Conservation (phyloP, 64 coral and sea anemone genomes). For the Catalaphyllia jardinei region DNA sequence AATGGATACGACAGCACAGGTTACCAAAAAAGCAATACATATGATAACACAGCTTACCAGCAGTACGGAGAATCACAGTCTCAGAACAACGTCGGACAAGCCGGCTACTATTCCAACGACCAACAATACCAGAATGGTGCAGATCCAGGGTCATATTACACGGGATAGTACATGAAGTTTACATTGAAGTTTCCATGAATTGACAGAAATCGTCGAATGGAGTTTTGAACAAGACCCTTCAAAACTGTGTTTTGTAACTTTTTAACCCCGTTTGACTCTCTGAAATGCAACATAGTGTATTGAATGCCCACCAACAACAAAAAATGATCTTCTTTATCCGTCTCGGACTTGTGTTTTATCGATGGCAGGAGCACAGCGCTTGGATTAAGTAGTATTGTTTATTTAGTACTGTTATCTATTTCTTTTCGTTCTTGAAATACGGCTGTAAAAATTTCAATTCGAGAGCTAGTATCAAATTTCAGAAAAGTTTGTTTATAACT, state of each 20-base stretch:
- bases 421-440: too few species aligned
- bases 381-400: too few species aligned
- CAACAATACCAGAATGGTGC: conserved; percentile 19
- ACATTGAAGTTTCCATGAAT: neutral
- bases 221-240: neutral
- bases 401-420: too few species aligned
- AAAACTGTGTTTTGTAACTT: too few species aligned
- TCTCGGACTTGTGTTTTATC: too few species aligned
- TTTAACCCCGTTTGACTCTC: too few species aligned
- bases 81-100: neutral
- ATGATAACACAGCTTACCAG: neutral
- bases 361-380: too few species aligned
- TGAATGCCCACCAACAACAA: too few species aligned
- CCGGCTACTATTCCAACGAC: neutral
- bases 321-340: too few species aligned
- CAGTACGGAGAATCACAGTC: conserved; percentile 7
- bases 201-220: neutral
- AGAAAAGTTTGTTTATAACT: neutral
- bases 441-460: neutral
- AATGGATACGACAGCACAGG: neutral
- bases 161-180: conserved; percentile 13
- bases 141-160: conserved; percentile 11
- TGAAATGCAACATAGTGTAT: too few species aligned
- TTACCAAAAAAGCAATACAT: neutral
- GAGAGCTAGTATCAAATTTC: neutral